Evolutionary conservation across 92 coral and sea anemone genomes (phyloP).

Genomic region (Scolanthus callimorphus): DNA sequence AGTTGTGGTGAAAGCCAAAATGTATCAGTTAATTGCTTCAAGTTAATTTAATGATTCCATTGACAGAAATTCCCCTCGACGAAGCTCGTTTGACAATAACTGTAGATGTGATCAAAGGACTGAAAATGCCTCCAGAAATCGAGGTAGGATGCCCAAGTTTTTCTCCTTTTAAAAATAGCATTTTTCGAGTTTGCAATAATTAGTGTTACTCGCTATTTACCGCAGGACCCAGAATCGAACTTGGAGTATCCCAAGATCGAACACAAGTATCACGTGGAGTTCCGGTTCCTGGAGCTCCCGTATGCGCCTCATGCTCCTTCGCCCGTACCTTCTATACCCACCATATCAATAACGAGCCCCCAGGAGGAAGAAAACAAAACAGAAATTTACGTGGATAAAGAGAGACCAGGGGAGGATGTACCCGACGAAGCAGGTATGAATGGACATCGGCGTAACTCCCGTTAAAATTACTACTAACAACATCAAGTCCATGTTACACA

Average conservation of each 20-base stretch:
- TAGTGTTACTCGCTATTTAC: neutral
- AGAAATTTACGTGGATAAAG: neutral
- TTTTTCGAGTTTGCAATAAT: neutral
- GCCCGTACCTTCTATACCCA: slow-evolving; percentile 44
- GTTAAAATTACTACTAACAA: too few relatives aligned
- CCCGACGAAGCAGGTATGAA: neutral
- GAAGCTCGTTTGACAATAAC: slow-evolving; percentile 53
- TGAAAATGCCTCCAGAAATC: slow-evolving; percentile 71
- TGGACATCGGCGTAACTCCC: too few relatives aligned
- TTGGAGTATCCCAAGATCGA: slow-evolving; percentile 87
- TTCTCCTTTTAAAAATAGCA: neutral
- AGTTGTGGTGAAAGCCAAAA: too few relatives aligned
- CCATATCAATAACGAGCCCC: slow-evolving; percentile 46
- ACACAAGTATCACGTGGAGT: slow-evolving; percentile 87
- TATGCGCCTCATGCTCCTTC: slow-evolving; percentile 8
- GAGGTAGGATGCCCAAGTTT: slow-evolving; percentile 50
- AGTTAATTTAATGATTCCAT: too few relatives aligned
- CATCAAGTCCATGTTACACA: too few relatives aligned
- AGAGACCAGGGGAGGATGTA: neutral
- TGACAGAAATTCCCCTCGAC: slow-evolving; percentile 71
- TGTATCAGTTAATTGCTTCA: too few relatives aligned
- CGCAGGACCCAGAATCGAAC: slow-evolving; percentile 75
- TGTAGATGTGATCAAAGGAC: slow-evolving; percentile 52
- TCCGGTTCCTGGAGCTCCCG: slow-evolving; percentile 54
- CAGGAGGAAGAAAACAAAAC: slow-evolving; percentile 22